Evolutionary conservation across 2,888 invertebrate genomes (phyloP).

Genomic region (Diachrysia chrysitis): DNA sequence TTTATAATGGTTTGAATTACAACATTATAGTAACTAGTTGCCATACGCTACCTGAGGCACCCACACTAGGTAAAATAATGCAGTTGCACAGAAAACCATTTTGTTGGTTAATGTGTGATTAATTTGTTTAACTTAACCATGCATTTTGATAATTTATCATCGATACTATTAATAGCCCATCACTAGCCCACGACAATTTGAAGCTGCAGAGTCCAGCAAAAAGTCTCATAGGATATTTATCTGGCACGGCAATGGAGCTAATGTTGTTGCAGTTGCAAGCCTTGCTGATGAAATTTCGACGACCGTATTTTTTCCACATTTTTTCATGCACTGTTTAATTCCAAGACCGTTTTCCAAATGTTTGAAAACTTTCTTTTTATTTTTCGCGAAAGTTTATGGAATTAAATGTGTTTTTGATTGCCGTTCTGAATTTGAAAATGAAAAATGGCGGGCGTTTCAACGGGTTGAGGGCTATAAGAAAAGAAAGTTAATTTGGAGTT

Average conservation of each 20-base stretch:
- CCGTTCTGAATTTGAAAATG: slow-evolving; percentile 40
- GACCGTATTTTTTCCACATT: slow-evolving; percentile 56
- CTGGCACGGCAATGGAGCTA: slow-evolving; percentile 65
- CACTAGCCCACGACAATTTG: slow-evolving; percentile 71
- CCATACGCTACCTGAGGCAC: too few relatives aligned
- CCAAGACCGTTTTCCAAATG: slow-evolving; percentile 45
- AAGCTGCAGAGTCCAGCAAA: slow-evolving; percentile 75
- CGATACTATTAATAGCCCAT: slow-evolving; percentile 35
- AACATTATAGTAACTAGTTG: slow-evolving; percentile 50
- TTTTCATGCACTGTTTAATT: slow-evolving; percentile 59
- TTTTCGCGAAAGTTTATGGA: slow-evolving; percentile 43
- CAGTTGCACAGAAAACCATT: too few relatives aligned
- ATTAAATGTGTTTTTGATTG: slow-evolving; percentile 56
- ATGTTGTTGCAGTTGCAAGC: slow-evolving; percentile 71
- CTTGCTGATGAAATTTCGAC: slow-evolving; percentile 78
- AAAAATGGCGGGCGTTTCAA: slow-evolving; percentile 41
- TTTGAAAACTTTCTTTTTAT: slow-evolving; percentile 30
- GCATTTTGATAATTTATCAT: too few relatives aligned
- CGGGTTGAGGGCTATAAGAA: slow-evolving; percentile 35
- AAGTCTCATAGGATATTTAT: slow-evolving; percentile 85
- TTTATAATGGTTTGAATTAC: slow-evolving; percentile 47
- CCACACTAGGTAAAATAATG: too few relatives aligned
- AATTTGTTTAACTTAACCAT: too few relatives aligned
- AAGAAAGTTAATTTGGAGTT: slow-evolving; percentile 32
- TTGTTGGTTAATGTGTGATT: too few relatives aligned